Base-by-base conservation (phyloP, 1,140 invertebrate species). In the Drosophila paulistorum region DNA sequence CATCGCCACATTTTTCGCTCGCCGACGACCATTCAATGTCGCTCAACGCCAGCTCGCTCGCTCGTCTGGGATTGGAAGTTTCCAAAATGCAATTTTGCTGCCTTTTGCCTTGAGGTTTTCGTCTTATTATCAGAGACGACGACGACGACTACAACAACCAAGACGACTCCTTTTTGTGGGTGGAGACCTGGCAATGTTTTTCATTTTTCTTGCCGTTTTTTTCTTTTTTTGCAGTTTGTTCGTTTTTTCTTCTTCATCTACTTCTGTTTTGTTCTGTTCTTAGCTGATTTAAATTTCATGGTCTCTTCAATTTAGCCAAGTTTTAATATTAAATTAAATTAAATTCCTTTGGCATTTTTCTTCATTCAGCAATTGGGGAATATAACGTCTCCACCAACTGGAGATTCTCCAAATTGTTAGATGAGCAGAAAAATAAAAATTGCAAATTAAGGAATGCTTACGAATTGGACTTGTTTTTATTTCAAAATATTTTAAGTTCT, bases 21-120 rank as follows among this genome's bases (percentile, higher is more conserved):
- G 62, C 62, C 65, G 17, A 30, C 54, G 3, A 37, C 26, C 58
- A 30, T 58, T 48, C 67, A 42, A 51, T 45, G 59, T 58, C 58
- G 60, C 61, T 65, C 51, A 70, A 37, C 37, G 73, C 62, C 55
- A 59, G 45, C 58, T 51, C 45, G 17, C 20, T 51, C 71, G 68
- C 84, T 89, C 81, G 84, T 83, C 76, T 83, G 67, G 89, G 79
- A 91, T 91, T 91, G 89, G 89, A 91, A 91, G 81, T 78, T 91
- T 91, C 84, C 79, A 90, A 91, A 51, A 85, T 91, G 80, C 75
- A 89, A 84, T 90, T 81, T 89, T 89, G 45, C 33, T 37, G 72
- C 68, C 45, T 51, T 51, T 51, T 70, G 77, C 84, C 84, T 87
- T 87, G 84, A 87, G 84, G 84, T 89, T 87, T 89, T 74, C 75